Conservation (phyloP, 2,113 vertebrate species). For the Prunella fulvescens region DNA sequence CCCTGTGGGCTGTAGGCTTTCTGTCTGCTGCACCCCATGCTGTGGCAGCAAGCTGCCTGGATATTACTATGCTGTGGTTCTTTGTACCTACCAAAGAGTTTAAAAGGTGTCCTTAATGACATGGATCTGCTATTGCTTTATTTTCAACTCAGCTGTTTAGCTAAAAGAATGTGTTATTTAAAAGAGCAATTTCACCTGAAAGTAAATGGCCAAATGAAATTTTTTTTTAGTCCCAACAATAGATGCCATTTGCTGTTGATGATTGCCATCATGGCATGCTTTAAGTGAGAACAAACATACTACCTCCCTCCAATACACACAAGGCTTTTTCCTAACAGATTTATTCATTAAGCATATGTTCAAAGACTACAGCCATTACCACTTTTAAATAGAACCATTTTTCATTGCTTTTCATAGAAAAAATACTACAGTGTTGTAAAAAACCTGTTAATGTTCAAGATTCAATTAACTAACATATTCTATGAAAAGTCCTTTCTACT, state of each 20-base stretch:
- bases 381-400: slow-evolving; percentile 58
- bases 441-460: slow-evolving; percentile 23
- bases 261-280: slow-evolving; percentile 3
- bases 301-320: slow-evolving; percentile 34
- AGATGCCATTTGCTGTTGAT: slow-evolving; percentile 1
- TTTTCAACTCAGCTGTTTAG: slow-evolving; percentile 12
- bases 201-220: background rate
- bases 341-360: slow-evolving; percentile 61
- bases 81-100: background rate
- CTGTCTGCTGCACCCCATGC: background rate
- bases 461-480: slow-evolving; percentile 61
- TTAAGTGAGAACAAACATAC: slow-evolving; percentile 48
- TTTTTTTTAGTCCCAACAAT: slow-evolving; percentile 1
- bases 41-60: slow-evolving; percentile 23
- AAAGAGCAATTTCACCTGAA: slow-evolving; percentile 16
- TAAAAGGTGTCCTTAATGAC: background rate
- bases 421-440: slow-evolving; percentile 35
- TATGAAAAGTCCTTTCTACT: background rate
- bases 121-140: background rate
- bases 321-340: slow-evolving; percentile 39
- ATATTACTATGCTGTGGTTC: background rate
- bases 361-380: slow-evolving; percentile 57
- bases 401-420: slow-evolving; percentile 46
- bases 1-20: background rate
- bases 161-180: background rate